Evolutionary conservation across 2,888 invertebrate species (phyloP).

Genomic region (Lasioglossum calceatum): DNA sequence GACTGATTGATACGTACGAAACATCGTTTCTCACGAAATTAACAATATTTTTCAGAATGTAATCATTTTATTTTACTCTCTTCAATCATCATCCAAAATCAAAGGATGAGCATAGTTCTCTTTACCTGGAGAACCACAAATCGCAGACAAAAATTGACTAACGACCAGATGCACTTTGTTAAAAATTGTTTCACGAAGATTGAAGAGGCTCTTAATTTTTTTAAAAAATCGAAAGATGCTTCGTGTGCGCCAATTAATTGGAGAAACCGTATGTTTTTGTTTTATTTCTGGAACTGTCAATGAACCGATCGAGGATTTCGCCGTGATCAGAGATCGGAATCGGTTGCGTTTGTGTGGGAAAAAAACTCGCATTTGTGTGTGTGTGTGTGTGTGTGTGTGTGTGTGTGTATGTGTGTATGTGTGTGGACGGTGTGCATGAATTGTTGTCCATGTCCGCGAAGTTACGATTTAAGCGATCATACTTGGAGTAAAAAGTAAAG

Average conservation of each 20-base stretch:
- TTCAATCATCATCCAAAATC: neutral
- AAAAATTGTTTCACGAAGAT: no score
- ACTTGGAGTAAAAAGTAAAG: conserved; percentile 52
- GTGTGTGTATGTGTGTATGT: conserved; percentile 47
- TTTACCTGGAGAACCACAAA: neutral
- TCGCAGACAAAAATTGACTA: neutral
- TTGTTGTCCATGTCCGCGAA: conserved; percentile 63
- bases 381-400: no score
- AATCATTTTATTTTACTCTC: neutral
- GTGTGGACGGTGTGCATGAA: neutral
- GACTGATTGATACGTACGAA: neutral
- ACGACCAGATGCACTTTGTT: neutral
- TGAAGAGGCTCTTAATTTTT: neutral
- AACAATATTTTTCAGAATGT: neutral
- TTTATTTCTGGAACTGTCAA: conserved; percentile 35
- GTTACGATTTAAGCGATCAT: conserved; percentile 60
- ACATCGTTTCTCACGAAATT: neutral
- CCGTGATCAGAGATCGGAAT: conserved; percentile 63
- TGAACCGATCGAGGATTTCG: conserved; percentile 46
- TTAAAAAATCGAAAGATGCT: neutral
- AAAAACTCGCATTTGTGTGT: conserved; percentile 77
- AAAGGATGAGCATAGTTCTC: neutral
- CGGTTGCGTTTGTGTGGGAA: conserved; percentile 58
- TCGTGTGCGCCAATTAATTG: neutral
- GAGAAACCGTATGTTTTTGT: conserved; percentile 23